Conservation (phyloP, 2,113 vertebrate genomes). For the Neotoma lepida region DNA sequence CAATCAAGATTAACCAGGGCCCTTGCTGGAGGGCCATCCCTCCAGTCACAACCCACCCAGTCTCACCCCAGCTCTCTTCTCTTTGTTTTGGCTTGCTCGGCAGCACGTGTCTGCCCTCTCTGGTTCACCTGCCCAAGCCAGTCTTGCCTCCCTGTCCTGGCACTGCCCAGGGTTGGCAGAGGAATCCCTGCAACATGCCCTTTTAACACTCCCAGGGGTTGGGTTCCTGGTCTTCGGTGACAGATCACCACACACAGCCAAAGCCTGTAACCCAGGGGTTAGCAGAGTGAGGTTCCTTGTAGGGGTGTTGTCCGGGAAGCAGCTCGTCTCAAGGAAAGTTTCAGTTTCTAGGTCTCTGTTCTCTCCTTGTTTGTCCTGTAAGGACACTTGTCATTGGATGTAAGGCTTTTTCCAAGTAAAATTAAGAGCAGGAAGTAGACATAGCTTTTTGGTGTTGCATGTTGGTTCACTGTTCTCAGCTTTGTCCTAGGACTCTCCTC, state of each 20-base stretch:
- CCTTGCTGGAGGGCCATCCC: rapidly evolving
- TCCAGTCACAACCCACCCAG: rapidly evolving
- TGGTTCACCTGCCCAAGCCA: background rate
- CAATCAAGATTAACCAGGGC: background rate
- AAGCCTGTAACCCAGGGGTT: background rate
- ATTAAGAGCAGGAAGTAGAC: background rate
- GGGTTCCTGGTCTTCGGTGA: background rate
- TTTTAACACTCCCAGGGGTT: background rate
- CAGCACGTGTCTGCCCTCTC: background rate
- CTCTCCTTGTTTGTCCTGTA: background rate
- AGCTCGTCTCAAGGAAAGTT: rapidly evolving
- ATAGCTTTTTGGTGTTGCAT: background rate
- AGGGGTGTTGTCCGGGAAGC: background rate
- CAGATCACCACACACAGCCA: background rate
- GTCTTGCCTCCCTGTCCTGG: background rate
- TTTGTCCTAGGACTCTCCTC: background rate
- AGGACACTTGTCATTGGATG: background rate
- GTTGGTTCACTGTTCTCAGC: background rate
- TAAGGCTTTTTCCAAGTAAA: background rate
- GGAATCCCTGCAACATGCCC: background rate
- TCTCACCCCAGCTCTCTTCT: background rate
- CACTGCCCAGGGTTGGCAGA: rapidly evolving
- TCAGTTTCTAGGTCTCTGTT: background rate
- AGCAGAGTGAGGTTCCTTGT: background rate
- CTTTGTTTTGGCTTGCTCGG: background rate